Evolutionary conservation across 1,140 invertebrate species (phyloP), one percentile per base, ranked within the genome.

Genomic region (Heliothis virescens): DNA sequence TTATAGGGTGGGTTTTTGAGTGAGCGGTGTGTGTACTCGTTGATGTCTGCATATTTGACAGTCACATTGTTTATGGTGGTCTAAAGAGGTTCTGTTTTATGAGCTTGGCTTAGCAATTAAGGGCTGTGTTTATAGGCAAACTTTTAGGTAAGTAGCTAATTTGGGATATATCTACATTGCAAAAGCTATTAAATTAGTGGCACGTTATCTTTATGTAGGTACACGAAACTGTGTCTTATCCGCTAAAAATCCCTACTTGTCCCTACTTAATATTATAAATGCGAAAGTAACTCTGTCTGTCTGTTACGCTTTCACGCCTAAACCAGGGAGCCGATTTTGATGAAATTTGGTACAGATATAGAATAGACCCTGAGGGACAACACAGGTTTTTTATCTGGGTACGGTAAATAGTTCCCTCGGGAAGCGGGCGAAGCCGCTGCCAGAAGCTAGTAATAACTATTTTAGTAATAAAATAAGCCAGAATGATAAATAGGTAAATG

Each of bases 41-140:
- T 18, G 52, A 53, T 47, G 69, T 72, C 69, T 41, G 53, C 53
- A 41, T 72, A 72, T 72, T 72, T 72, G 69, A 57, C 69, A 72
- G 29, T 72, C 34, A 69, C 65, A 52, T 52, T 72, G 67, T 71
- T 48, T 67, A 71, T 71, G 67, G 47, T 71, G 9, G 10, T 53
- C 18, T 53, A 52, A 72, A 72, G 53, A 55, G 74, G 57, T 60
- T 63, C 52, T 34, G 73, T 63, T 76, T 76, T 76, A 76, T 65
- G 60, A 15, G 10, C 26, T 65, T 76, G 74, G 65, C 18, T 76
- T 34, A 53, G 57, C 60, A 50, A 65, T 65, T 76, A 76, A 76
- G 74, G 57, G 74, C 15, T 52, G 1, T 34, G 13, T 41, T 29
- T 29, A 71, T 21, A 4, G 18, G 34, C 21, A 34, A 21, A 11